Evolutionary conservation across 2,113 vertebrate genomes (phyloP).

Genomic region (Junco hyemalis): DNA sequence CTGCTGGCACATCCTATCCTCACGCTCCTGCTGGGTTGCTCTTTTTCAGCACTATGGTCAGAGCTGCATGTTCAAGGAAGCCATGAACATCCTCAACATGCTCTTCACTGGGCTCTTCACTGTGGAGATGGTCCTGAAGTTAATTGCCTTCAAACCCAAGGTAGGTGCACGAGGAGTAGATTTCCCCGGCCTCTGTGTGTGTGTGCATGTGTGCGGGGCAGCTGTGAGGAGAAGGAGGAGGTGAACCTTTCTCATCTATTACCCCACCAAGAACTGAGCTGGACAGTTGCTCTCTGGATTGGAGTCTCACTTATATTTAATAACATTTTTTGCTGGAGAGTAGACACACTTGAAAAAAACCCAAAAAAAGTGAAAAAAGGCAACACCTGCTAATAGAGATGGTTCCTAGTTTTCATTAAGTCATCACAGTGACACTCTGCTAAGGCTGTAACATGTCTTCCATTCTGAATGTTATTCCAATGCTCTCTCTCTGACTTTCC

Average conservation of each 20-base stretch:
- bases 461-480: slow-evolving; percentile 8
- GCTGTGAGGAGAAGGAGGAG: slow-evolving; percentile 49
- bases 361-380: neutral
- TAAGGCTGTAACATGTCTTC: neutral
- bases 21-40: neutral
- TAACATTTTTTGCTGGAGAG: slow-evolving; percentile 7
- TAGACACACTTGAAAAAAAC: neutral
- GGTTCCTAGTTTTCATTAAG: neutral
- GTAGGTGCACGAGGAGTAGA: slow-evolving; percentile 73
- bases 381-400: neutral
- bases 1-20: neutral
- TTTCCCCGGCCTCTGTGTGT: neutral
- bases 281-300: slow-evolving; percentile 33
- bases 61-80: slow-evolving; percentile 91
- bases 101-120: slow-evolving; percentile 99
- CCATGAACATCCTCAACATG: slow-evolving; percentile 99
- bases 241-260: neutral
- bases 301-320: slow-evolving; percentile 33
- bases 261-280: slow-evolving; percentile 34
- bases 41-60: slow-evolving; percentile 92
- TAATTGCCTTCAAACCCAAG: slow-evolving; percentile 99
- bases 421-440: neutral
- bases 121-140: slow-evolving; percentile 97
- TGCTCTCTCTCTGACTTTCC: slow-evolving; percentile 8
- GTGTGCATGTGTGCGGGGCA: neutral